Conservation (phyloP, 2,113 vertebrate genomes). For the Mohoua ochrocephala region DNA sequence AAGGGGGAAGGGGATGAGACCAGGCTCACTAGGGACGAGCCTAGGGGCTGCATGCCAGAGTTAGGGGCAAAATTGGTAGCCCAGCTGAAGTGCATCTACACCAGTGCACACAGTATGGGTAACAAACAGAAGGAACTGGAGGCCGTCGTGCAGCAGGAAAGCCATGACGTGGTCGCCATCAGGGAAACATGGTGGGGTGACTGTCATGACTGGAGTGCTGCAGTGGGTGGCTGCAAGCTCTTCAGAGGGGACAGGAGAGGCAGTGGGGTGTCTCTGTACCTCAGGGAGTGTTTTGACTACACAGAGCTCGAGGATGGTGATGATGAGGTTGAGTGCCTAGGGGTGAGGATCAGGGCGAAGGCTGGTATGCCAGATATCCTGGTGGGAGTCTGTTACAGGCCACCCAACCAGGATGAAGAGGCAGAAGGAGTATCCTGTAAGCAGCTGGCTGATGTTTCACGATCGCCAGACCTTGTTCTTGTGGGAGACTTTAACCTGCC, state of each 20-base stretch:
- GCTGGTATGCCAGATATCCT: neutral
- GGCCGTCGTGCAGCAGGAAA: neutral
- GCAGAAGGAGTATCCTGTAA: neutral
- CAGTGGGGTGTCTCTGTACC: neutral
- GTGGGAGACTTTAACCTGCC: neutral
- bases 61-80: neutral
- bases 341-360: neutral
- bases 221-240: neutral
- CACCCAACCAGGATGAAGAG: neutral
- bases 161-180: rapidly evolving
- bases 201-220: neutral
- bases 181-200: neutral
- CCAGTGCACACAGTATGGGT: neutral
- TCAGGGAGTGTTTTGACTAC: neutral
- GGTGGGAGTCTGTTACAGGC: neutral
- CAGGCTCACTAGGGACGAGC: neutral
- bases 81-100: neutral
- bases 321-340: neutral
- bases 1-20: neutral
- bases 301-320: neutral
- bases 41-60: neutral
- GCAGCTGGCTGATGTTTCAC: neutral
- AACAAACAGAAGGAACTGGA: neutral
- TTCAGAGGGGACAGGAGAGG: neutral
- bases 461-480: neutral